Base-by-base conservation (phyloP, 2,888 invertebrate species). In the Allacma fusca region DNA sequence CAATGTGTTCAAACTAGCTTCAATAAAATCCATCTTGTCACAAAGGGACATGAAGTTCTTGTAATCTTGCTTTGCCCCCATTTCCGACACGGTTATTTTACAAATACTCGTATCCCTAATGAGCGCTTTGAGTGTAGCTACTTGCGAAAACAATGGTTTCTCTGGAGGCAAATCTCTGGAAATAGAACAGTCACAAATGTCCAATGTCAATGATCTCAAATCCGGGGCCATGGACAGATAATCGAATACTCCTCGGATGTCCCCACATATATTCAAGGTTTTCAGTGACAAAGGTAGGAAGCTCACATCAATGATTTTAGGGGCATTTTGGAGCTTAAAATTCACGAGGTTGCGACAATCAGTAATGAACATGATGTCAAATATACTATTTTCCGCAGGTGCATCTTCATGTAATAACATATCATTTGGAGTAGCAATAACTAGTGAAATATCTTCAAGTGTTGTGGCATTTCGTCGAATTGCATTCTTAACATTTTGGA, bases 301-400 rank as follows among this genome's bases (percentile, higher is more conserved):
- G n/a, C 43, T 64, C 24, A 65, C n/a, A 44, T 74, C 74, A 0
- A 74, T 21, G 9, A 26, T 74, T 43, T 65, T 64, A 7, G 65
- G 74, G 7, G 43, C 34, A 9, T 26, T 65, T 9, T 74, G 40
- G 9, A 74, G 43, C 9, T 34, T 74, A 13, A 74, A 44, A 26
- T 43, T 19, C 1, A 16, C n/a, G 1, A 74, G 44, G 2, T 64
- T 29, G 0, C 1, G 26, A 34, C 74, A 74, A 9, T 74, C 64
- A 0, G 29, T 23, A 9, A 74, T 23, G 26, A 74, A 74, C 43
- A 64, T 65, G 7, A 65, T 12, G 65, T 74, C 65, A 26, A 74
- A 74, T 9, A 23, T 9, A 24, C 43, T 26, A 62, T 12, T 62
- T 24, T 62, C 62, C 9, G n/a, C 1, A 26, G 16, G 40, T 19